Evolutionary conservation across 2,888 invertebrate species (phyloP).

Genomic region (Chesias legatella): DNA sequence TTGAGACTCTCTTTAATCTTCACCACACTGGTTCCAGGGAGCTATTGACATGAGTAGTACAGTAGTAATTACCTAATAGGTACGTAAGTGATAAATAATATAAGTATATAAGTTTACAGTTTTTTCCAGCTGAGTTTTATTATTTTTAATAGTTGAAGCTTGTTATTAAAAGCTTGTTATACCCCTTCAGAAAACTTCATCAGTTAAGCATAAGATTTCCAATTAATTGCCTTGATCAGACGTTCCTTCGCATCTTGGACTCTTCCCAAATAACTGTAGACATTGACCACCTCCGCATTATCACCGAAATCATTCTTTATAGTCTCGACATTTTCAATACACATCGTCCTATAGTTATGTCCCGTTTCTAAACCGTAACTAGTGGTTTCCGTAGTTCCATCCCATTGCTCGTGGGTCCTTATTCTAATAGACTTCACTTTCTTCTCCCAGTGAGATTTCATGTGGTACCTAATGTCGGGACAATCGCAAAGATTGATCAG

Average conservation of each 20-base stretch:
- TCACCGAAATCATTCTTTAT: constrained; percentile 59
- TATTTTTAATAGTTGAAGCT: too few species aligned
- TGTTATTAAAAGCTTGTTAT: too few species aligned
- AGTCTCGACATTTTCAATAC: constrained; percentile 54
- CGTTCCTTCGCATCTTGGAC: constrained; percentile 44
- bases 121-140: too few species aligned
- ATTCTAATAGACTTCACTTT: constrained; percentile 43
- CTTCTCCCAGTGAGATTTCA: constrained; percentile 48
- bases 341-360: constrained; percentile 62
- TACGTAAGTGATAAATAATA: too few species aligned
- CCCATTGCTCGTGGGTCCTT: constrained; percentile 58
- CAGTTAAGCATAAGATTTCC: constrained; percentile 44
- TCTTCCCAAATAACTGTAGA: constrained; percentile 53
- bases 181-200: neutral
- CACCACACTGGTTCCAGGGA: too few species aligned
- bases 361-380: constrained; percentile 54
- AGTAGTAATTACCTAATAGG: too few species aligned
- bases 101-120: too few species aligned
- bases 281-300: constrained; percentile 49
- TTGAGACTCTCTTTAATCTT: too few species aligned
- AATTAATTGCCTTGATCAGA: constrained; percentile 53
- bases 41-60: too few species aligned
- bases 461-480: constrained; percentile 56
- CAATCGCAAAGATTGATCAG: constrained; percentile 66
- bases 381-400: constrained; percentile 54